Evolutionary conservation across 2,113 vertebrate species (phyloP).

Genomic region (Lepus timidus): DNA sequence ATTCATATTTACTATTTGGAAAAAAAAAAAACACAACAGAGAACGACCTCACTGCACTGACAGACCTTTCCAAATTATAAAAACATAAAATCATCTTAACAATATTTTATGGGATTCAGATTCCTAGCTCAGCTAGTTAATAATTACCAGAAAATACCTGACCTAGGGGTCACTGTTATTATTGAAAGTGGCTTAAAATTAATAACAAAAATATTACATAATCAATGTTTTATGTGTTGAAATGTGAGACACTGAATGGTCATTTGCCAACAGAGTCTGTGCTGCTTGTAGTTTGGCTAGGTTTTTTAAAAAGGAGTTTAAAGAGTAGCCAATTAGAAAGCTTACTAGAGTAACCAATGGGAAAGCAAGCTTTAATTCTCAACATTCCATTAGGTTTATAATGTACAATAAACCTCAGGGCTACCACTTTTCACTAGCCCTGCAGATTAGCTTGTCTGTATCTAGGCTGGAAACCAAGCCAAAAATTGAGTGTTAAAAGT

Average conservation of each 20-base stretch:
- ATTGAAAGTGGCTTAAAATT: slow-evolving; percentile 71
- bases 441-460: slow-evolving; percentile 76
- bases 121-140: slow-evolving; percentile 44
- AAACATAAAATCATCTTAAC: slow-evolving; percentile 66
- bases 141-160: slow-evolving; percentile 71
- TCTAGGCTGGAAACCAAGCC: slow-evolving; percentile 62
- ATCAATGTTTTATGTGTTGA: slow-evolving; percentile 69
- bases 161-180: slow-evolving; percentile 44
- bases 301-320: slow-evolving; percentile 65
- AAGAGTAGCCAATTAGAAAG: slow-evolving; percentile 63
- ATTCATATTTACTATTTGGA: slow-evolving; percentile 53
- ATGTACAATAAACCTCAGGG: slow-evolving; percentile 72
- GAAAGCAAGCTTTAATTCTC: slow-evolving; percentile 64
- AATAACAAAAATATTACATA: slow-evolving; percentile 72
- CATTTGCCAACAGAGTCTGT: slow-evolving; percentile 64
- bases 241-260: slow-evolving; percentile 59
- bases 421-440: slow-evolving; percentile 74
- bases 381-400: slow-evolving; percentile 80
- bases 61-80: slow-evolving; percentile 65
- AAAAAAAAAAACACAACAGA: slow-evolving; percentile 67
- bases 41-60: slow-evolving; percentile 46
- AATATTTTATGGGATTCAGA: slow-evolving; percentile 65
- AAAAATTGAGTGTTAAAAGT: slow-evolving; percentile 62
- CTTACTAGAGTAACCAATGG: slow-evolving; percentile 34
- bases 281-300: slow-evolving; percentile 47